Base-by-base conservation (phyloP, 2,888 invertebrate genomes). In the Sclerodermus sp. region DNA sequence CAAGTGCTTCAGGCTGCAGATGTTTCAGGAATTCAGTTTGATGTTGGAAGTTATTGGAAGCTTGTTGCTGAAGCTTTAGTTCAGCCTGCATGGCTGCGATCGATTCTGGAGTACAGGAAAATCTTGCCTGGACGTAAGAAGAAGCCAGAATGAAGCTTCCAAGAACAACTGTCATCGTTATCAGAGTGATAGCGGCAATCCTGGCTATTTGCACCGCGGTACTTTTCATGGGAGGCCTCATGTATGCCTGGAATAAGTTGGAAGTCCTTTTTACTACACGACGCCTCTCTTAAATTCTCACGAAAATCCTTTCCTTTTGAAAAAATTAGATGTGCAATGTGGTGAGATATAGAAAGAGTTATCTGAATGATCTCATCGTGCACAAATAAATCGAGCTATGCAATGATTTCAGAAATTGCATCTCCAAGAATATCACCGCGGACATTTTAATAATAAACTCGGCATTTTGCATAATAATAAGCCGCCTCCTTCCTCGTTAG, bases 161-260 rank as follows among this genome's bases (percentile, higher is more conserved):
- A 69, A 93, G 80, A 60, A 93, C 87, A 66, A 92, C 84, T 31
- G 91, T 87, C 51, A 91, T 88, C 0, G 87, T 85, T 62, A 93
- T 87, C 64, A 93, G 84, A 55, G 93, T 93, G 61, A 89, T 82
- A 40, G 91, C 93, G 14, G 89, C 88, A 71, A 93, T 91, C 79
- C 89, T 87, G 23, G 93, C 90, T 57, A 93, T 90, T 81, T 93
- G 92, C 55, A 93, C 90, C 44, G 92, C 86, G 40, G 88, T 85
- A 52, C 90, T 88, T 63, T 83, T 82, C 53, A 55, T 62, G n/a
- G 82, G 81, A 13, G 82, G 82, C 74, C 89, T 86, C 66, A 82
- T 82, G 80, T 93, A 93, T 44, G 93, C 93, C 93, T 93, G 81
- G 9, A 78, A 53, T 17, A 39, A 45, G 10, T 18, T 5, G 5